phyloP scores from a whole-genome alignment of 1,140 invertebrate genomes.

The Philotrypesis tridentata region DNA sequence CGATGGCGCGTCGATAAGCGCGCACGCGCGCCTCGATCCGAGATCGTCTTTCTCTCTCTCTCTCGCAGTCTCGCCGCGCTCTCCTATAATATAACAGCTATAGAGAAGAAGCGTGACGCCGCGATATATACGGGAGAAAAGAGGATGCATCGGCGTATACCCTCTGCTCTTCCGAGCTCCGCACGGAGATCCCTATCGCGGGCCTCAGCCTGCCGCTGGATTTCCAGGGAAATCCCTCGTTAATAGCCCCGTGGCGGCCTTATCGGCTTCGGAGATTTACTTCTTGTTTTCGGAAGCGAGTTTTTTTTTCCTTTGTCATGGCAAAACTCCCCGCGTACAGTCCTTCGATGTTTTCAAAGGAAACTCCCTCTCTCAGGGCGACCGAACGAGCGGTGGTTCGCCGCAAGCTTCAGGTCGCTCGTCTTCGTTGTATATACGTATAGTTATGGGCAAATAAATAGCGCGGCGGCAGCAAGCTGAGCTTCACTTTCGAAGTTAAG shows the following conservation, averaged over 20 bases:
- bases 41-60: constrained; percentile 27
- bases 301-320: too few species aligned
- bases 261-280: neutral
- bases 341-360: neutral
- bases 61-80: too few species aligned
- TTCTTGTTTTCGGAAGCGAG: neutral
- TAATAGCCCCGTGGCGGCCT: neutral
- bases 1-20: constrained; percentile 23
- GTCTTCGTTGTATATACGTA: neutral
- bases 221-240: neutral
- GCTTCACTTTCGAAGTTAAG: too few species aligned
- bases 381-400: too few species aligned
- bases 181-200: constrained; percentile 31
- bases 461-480: too few species aligned
- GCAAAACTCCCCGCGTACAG: neutral
- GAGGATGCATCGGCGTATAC: constrained; percentile 20
- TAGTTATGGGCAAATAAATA: too few species aligned
- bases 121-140: neutral
- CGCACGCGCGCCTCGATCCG: neutral
- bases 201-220: neutral
- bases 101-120: constrained; percentile 9
- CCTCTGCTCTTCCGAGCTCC: neutral
- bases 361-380: too few species aligned
- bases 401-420: constrained; percentile 17
- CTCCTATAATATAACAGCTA: neutral